Evolutionary conservation across 2,113 vertebrate species (phyloP), one percentile per base, ranked within the genome.

Genomic region (Salvator merianae): DNA sequence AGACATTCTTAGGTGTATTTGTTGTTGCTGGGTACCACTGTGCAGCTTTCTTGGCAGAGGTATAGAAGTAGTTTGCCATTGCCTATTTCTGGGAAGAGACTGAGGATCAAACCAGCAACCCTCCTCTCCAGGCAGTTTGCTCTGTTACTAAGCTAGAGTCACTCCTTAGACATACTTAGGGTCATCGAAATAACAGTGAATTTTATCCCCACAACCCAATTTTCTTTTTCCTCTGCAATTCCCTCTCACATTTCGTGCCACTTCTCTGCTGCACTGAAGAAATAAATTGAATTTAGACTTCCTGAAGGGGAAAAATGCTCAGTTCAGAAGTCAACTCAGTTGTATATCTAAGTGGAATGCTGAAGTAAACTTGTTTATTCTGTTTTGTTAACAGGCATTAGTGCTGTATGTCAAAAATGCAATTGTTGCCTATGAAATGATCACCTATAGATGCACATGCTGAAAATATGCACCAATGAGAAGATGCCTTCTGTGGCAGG

Each of bases 371-470:
- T 22, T 43, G 22, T 62, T 24, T 59, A 12, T 43, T 82, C 53
- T 79, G 32, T 53, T 55, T 36, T 36, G 3, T 30, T 59, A 50
- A 9, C 55, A 85, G 77, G 69, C 69, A 85, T 36, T 85, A 85
- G 40, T n/a, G 7, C 3, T 50, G 38, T 65, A 20, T 28, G 36
- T 20, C 69, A 72, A n/a, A 47, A 79, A 13, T 24, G 13, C 14
- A 34, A 30, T 8, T 26, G 2, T 71, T 53, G n/a, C 68, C 34
- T 34, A 12, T 55, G 22, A 63, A 71, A n/a, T 32, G 12, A 38
- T 22, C 24, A 22, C 66, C n/a, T 63, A 68, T 12, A 12, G 40
- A 28, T 16, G n/a, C 36, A 43, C 26, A 36, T 1, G 32, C 53
- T 36, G 77, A 38, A 85, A 72, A 85, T 36, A 50, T 30, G 40